Evolutionary conservation across 2,113 vertebrate species (phyloP), one percentile per base, ranked within the genome.

Genomic region (Holacanthus passer): DNA sequence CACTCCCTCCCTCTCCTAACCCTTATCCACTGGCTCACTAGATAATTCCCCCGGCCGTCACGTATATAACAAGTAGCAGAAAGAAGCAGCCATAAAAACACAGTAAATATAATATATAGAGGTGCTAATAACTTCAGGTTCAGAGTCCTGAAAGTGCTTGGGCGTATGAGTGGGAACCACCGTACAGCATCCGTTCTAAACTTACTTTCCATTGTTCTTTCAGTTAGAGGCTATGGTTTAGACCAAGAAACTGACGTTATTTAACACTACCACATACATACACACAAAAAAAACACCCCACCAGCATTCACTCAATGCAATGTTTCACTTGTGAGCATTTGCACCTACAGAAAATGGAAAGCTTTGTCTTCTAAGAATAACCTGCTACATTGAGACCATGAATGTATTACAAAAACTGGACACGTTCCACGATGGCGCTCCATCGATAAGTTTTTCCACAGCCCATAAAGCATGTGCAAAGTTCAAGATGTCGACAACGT

Each of bases 41-140:
- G 7, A 20, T 71, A 45, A 45, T 64, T 45, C 12, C 37, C 20
- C 37, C 16, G 4, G 17, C 22, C 29, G 55, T 39, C 39, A 47
- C 75, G 50, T 24, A 20, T 68, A 27, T 37, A 47, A 58, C 0
- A 2, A 35, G 20, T 20, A 35, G 37, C 19, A 22, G 47, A 47
- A 56, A 39, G 39, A 64, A 7, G 31, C n/a, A 22, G 29, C 24
- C 50, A 39, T 58, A 39, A 50, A 53, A 29, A 55, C 27, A 35
- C 27, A 62, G 20, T 62, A 35, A 53, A 68, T 68, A 41, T 31
- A 56, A 48, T 67, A 80, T 32, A 71, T 24, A 68, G 7, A 69
- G 35, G 27, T 37, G 53, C 31, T 56, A 32, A 43, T 60, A 67
- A 66, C 53, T 16, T 39, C 3, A 52, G n/a, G 32, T 62, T 48